Evolutionary conservation across 1,140 invertebrate genomes (phyloP).

Genomic region (Cydia splendana): DNA sequence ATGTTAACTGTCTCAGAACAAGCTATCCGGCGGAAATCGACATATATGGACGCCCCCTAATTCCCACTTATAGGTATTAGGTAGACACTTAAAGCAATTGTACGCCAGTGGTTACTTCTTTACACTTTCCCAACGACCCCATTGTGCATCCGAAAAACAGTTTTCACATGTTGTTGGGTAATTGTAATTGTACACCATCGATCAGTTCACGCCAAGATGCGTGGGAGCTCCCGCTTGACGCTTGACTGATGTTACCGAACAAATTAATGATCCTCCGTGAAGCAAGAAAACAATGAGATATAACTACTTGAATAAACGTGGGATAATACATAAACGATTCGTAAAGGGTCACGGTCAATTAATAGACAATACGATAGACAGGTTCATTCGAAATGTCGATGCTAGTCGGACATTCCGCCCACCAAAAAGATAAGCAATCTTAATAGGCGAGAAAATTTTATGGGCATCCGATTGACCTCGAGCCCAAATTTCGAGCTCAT

Average conservation of each 20-base stretch:
- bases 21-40: too few species aligned
- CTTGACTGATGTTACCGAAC: constrained; percentile 72
- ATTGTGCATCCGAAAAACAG: constrained; percentile 26
- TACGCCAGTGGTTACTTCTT: not conserved
- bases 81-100: too few species aligned
- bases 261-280: constrained; percentile 58
- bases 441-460: constrained; percentile 58
- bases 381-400: constrained; percentile 40
- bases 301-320: constrained; percentile 24
- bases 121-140: constrained; percentile 21
- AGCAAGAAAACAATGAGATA: constrained; percentile 41
- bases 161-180: constrained; percentile 45
- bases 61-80: too few species aligned
- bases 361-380: constrained; percentile 25
- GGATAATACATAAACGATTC: constrained; percentile 2
- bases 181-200: constrained; percentile 45
- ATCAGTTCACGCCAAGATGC: constrained; percentile 48
- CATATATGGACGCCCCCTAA: too few species aligned
- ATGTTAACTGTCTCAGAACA: too few species aligned
- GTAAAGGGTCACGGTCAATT: constrained; percentile 27
- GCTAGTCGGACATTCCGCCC: constrained; percentile 47
- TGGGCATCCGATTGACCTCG: constrained; percentile 56
- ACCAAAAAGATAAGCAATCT: constrained; percentile 47
- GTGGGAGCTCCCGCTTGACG: constrained; percentile 63
- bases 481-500: constrained; percentile 46